Evolutionary conservation across 2,888 invertebrate species (phyloP).

Genomic region (Oeneis ivallda): DNA sequence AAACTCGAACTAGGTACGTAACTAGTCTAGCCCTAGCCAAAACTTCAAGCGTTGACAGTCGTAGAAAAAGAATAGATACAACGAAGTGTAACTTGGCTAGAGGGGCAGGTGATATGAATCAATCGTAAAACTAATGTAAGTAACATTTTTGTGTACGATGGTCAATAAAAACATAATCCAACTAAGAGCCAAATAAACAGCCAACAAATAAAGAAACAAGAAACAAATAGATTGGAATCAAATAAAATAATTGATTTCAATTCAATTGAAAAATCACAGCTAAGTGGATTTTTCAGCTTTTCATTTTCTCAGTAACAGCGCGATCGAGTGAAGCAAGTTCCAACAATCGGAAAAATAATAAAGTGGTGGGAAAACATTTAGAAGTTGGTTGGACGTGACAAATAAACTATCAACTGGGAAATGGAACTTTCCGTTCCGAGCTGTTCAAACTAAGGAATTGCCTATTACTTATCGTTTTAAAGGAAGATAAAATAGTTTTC

Average conservation of each 20-base stretch:
- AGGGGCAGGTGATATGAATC: too few species aligned
- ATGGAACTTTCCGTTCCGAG: conserved; percentile 21
- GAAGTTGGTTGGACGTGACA: conserved; percentile 39
- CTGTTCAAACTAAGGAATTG: conserved; percentile 22
- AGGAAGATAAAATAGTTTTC: background rate
- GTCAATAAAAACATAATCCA: background rate
- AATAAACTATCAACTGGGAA: conserved; percentile 35
- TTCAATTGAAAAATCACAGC: conserved; percentile 13
- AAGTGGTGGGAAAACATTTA: conserved; percentile 37
- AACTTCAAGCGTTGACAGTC: too few species aligned
- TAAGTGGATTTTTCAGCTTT: conserved; percentile 29
- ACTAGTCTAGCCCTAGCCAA: too few species aligned
- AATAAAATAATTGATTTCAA: conserved; percentile 15
- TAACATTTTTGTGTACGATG: too few species aligned
- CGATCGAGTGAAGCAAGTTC: conserved; percentile 31
- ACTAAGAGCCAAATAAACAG: background rate
- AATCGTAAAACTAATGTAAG: too few species aligned
- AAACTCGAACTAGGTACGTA: too few species aligned
- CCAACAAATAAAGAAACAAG: background rate
- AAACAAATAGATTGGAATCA: conserved; percentile 6
- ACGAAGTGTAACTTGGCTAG: too few species aligned
- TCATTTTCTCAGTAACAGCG: conserved; percentile 28
- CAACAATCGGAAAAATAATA: conserved; percentile 38
- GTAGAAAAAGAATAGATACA: too few species aligned
- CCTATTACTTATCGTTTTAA: conserved; percentile 9